Evolutionary conservation across 2,888 invertebrate genomes (phyloP).

Genomic region (Cataglyphis livida): DNA sequence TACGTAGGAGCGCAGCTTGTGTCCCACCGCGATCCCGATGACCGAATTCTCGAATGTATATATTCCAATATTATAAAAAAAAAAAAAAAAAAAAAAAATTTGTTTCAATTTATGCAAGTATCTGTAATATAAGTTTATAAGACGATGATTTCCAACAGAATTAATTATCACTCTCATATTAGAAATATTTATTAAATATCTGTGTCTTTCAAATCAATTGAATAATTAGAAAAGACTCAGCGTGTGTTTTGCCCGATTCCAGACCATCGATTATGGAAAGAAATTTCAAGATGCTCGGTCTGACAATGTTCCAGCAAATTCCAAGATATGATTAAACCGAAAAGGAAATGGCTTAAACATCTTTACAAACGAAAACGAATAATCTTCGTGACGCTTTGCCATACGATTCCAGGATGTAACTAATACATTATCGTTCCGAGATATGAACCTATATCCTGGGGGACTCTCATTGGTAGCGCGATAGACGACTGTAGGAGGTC

Average conservation of each 20-base stretch:
- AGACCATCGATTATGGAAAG: too few relatives aligned
- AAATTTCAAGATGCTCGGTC: not conserved
- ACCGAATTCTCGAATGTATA: not conserved
- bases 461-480: conserved; percentile 67
- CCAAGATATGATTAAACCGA: conserved; percentile 14
- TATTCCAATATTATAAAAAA: not conserved
- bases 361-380: conserved; percentile 55
- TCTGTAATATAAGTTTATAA: not conserved
- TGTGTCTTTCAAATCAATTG: not conserved
- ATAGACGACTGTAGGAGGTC: conserved; percentile 77
- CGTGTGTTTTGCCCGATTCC: too few relatives aligned
- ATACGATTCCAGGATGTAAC: conserved; percentile 74
- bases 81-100: not conserved
- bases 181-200: too few relatives aligned
- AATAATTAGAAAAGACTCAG: not conserved
- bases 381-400: conserved; percentile 64
- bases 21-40: not conserved
- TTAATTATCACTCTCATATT: too few relatives aligned
- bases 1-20: conserved; percentile 22
- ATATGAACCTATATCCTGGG: conserved; percentile 63
- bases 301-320: not conserved
- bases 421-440: conserved; percentile 73
- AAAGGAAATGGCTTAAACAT: conserved; percentile 23
- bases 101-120: not conserved
- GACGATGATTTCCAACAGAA: not conserved